Evolutionary conservation across 2,888 invertebrate species (phyloP).

Genomic region (Argyresthia goedartella): DNA sequence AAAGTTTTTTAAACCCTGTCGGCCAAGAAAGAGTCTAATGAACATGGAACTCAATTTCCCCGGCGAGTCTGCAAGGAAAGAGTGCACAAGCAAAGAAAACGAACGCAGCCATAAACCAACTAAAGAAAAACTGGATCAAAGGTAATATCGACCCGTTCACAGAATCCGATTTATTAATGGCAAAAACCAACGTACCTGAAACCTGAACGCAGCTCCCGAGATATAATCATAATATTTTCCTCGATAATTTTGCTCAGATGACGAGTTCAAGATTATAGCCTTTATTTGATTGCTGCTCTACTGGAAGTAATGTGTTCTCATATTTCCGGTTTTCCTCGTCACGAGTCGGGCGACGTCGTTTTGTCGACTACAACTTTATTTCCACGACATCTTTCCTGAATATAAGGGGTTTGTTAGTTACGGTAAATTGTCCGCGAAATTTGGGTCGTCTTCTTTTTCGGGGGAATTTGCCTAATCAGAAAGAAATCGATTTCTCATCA

Average conservation of each 20-base stretch:
- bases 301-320: constrained; percentile 42
- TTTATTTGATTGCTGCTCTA: constrained; percentile 34
- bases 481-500: no score
- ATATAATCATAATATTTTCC: constrained; percentile 24
- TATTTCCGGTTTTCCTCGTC: constrained; percentile 20
- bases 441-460: no score
- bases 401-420: background rate
- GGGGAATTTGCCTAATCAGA: no score
- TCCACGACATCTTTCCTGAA: background rate
- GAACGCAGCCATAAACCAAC: constrained; percentile 13
- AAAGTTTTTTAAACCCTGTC: constrained; percentile 36
- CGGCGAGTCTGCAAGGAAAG: constrained; percentile 9
- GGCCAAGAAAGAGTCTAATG: constrained; percentile 42
- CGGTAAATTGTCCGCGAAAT: background rate
- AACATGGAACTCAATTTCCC: constrained; percentile 54
- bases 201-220: no score
- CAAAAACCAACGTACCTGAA: constrained; percentile 15
- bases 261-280: constrained; percentile 33
- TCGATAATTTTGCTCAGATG: constrained; percentile 25
- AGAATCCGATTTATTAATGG: constrained; percentile 29
- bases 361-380: background rate
- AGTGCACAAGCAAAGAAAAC: constrained; percentile 8
- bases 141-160: constrained; percentile 33
- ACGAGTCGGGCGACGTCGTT: background rate
- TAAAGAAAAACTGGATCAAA: constrained; percentile 12